Evolutionary conservation across 2,888 invertebrate species (phyloP).

Genomic region (Mythimna loreyi): DNA sequence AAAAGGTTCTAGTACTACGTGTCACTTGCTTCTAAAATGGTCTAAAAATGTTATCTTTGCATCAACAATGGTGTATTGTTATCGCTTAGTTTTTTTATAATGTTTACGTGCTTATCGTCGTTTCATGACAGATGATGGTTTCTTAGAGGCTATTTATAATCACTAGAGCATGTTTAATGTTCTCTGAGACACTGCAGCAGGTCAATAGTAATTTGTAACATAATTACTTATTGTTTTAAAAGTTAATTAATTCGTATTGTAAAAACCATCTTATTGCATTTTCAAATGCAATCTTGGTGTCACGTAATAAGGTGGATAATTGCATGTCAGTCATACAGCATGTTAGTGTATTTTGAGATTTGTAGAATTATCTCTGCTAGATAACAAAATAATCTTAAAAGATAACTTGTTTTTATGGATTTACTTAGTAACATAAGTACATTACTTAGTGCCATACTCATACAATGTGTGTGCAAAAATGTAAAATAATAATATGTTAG

Average conservation of each 20-base stretch:
- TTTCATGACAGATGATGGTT: constrained; percentile 40
- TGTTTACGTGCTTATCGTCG: constrained; percentile 78
- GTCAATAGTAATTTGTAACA: constrained; percentile 17
- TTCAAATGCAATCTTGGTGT: not conserved
- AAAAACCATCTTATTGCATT: constrained; percentile 5
- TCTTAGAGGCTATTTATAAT: constrained; percentile 34
- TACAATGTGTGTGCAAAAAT: constrained; percentile 3
- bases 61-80: constrained; percentile 77
- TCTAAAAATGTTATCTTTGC: constrained; percentile 61
- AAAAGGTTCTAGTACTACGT: constrained; percentile 5
- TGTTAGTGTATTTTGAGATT: constrained; percentile 26
- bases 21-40: constrained; percentile 22
- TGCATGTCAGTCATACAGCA: constrained; percentile 25
- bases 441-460: constrained; percentile 16
- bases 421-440: constrained; percentile 10
- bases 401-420: constrained; percentile 30
- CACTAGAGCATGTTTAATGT: constrained; percentile 17
- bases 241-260: constrained; percentile 8
- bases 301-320: constrained; percentile 32
- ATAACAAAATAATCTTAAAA: constrained; percentile 35
- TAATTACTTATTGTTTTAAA: constrained; percentile 8
- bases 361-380: constrained; percentile 37
- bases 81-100: constrained; percentile 67
- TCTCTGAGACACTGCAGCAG: constrained; percentile 20
- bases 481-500: not conserved